Percentiles rank a stretch among this genome's conserved stretches.
Conservation (phyloP, 2,888 invertebrate genomes). For the Meteorus cinctellus region DNA sequence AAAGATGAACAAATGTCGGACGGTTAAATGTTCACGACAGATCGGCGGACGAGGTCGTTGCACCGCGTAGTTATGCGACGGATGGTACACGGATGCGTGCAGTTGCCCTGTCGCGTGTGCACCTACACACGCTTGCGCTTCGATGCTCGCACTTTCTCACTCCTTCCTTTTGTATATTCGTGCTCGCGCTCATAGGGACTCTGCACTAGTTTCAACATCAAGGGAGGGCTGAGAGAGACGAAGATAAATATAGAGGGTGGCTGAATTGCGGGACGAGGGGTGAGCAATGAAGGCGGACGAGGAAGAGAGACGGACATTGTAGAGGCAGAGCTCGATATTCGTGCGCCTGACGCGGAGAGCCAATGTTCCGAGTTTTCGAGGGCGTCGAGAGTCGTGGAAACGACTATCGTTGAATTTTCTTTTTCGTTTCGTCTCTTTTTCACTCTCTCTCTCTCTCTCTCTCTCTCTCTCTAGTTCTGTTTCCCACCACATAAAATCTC, state of each 20-base stretch:
- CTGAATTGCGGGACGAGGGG: constrained; percentile 20
- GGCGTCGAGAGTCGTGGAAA: constrained; percentile 47
- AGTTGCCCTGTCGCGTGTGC: constrained; percentile 53
- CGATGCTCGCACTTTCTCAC: constrained; percentile 50
- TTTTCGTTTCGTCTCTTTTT: constrained; percentile 35
- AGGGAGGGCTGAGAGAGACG: constrained; percentile 27
- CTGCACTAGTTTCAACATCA: background rate
- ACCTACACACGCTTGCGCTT: constrained; percentile 42
- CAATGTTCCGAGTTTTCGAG: constrained; percentile 50
- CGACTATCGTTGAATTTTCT: constrained; percentile 39
- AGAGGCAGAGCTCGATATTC: constrained; percentile 44
- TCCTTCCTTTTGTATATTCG: constrained; percentile 27
- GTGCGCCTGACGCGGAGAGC: constrained; percentile 44
- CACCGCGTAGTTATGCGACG: constrained; percentile 66
- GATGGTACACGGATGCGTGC: constrained; percentile 58
- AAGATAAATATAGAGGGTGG: constrained; percentile 32
- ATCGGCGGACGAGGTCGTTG: constrained; percentile 62
- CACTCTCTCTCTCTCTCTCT: constrained; percentile 22
- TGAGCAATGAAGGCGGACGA: constrained; percentile 21
- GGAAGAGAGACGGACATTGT: constrained; percentile 37
- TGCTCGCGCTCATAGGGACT: background rate
- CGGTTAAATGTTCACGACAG: constrained; percentile 36
- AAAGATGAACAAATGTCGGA: constrained; percentile 2
- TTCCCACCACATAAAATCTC: constrained; percentile 4
- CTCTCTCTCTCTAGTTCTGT: background rate